A percentile compares a stretch with the other conserved stretches of the same genome.
Evolutionary conservation across 2,113 vertebrate genomes (phyloP).

Genomic region (Abramis brama): DNA sequence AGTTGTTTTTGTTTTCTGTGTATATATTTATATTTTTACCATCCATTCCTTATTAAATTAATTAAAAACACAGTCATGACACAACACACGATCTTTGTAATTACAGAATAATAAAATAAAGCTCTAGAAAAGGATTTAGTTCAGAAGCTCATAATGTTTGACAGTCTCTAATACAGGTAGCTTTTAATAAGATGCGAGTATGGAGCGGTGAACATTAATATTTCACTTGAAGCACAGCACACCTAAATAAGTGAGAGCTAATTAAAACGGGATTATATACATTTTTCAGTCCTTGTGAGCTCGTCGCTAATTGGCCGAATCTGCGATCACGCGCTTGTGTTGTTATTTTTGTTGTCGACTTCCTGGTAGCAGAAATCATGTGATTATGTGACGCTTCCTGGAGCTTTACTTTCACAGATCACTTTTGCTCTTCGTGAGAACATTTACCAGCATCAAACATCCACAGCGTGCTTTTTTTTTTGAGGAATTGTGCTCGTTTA

Average conservation of each 20-base stretch:
- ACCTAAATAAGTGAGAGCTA: neutral
- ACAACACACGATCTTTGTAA: neutral
- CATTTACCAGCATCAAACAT: neutral
- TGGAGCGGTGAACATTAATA: conserved; percentile 1
- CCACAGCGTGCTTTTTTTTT: neutral
- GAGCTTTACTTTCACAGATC: neutral
- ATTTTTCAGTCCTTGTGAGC: neutral
- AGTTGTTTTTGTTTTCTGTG: neutral
- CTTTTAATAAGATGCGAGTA: neutral
- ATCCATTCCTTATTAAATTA: too few relatives aligned
- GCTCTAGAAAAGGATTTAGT: neutral
- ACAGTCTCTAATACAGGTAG: neutral
- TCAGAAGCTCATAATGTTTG: neutral
- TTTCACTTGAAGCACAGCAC: neutral
- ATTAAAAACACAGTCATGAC: neutral
- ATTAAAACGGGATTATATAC: conserved; percentile 31
- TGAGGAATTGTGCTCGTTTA: neutral
- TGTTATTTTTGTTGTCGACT: conserved; percentile 43
- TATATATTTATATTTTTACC: neutral
- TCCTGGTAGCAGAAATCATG: conserved; percentile 38
- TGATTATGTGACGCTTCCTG: conserved; percentile 48
- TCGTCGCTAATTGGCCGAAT: neutral
- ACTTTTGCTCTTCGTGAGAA: neutral
- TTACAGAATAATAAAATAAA: neutral
- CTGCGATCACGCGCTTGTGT: conserved; percentile 19